A percentile compares a stretch with the other conserved stretches of the same genome.
phyloP scores from a whole-genome alignment of 2,797 vertebrate species.

The Pempheris klunzingeri region DNA sequence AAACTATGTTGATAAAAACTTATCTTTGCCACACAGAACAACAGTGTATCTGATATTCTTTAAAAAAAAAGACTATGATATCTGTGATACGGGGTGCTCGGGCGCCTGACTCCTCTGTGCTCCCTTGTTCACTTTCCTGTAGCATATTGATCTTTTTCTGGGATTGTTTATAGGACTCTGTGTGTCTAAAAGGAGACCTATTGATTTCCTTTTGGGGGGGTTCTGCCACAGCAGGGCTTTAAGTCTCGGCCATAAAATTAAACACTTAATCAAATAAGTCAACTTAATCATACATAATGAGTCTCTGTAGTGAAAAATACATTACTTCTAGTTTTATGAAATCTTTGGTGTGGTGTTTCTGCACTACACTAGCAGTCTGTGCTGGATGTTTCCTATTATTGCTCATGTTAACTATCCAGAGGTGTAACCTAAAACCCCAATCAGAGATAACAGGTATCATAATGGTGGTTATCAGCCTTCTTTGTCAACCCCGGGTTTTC shows the following conservation, averaged over 20 bases:
- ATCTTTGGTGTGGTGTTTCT: background rate
- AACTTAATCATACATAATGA: conserved; percentile 45
- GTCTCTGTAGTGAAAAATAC: conserved; percentile 9
- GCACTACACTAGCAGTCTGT: background rate
- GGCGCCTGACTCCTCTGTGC: conserved; percentile 69
- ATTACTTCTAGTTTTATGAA: background rate
- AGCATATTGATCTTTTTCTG: conserved; percentile 78
- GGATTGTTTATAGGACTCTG: conserved; percentile 77
- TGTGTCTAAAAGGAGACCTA: conserved; percentile 77
- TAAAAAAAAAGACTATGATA: conserved; percentile 60
- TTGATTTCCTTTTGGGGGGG: conserved; percentile 74
- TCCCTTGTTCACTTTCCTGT: conserved; percentile 77
- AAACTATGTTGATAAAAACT: conserved; percentile 74
- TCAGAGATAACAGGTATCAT: no score
- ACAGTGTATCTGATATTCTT: conserved; percentile 66
- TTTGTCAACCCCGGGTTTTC: no score
- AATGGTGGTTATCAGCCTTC: no score
- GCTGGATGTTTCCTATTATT: background rate
- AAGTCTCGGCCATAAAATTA: conserved; percentile 55
- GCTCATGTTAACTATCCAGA: background rate
- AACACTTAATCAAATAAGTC: conserved; percentile 58
- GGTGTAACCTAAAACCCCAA: no score
- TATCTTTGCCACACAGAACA: conserved; percentile 70
- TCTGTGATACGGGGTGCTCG: conserved; percentile 54
- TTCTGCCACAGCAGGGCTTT: conserved; percentile 58